Evolutionary conservation across 2,113 vertebrate genomes (phyloP), one percentile per base, ranked within the genome.

Genomic region (Vireo altiloquus): DNA sequence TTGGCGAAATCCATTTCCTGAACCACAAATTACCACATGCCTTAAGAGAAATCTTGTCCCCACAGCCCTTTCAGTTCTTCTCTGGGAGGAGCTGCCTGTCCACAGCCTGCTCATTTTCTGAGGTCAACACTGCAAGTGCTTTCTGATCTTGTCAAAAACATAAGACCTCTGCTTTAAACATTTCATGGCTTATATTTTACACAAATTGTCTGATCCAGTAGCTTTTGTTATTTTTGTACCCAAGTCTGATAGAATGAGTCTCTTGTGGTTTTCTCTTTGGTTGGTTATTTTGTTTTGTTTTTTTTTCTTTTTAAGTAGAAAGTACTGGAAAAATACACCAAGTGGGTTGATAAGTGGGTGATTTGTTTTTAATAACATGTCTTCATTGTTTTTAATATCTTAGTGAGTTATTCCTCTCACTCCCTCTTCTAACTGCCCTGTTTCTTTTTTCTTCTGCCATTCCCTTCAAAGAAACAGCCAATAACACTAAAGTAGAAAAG

Each of bases 271-370:
- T 79, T 42, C 46, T 68, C 2, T 0, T 40, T 63, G 1, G 1
- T 46, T 60, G 15, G 8, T 42, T 12, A 3, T 0, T 61, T 57
- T 27, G 11, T 7, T 40, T 39, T 27, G 1, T 1, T 5, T 25
- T 47, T 47, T 25, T 57, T 59, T 35, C 0, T 22, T 82, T 85
- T 79, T 31, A 60, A 59, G 10, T 63, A 46, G 11, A 37, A 69
- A 87, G 6, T 15, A 20, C 15, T 25, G 20, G 20, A 87, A 28
- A 77, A 80, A 90, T n/a, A 88, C 11, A 74, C 10, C 5, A 61
- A 53, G 15, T 76, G 80, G 10, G 2, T 33, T 65, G 59, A 39
- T 33, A 53, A 42, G 19, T 50, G 9, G 8, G 9, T 72, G 40
- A 68, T 69, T 37, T 79, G 10, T 30, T 82, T 42, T 23, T 72